Evolutionary conservation across 2,888 invertebrate genomes (phyloP).

Genomic region (Callosobruchus maculatus): DNA sequence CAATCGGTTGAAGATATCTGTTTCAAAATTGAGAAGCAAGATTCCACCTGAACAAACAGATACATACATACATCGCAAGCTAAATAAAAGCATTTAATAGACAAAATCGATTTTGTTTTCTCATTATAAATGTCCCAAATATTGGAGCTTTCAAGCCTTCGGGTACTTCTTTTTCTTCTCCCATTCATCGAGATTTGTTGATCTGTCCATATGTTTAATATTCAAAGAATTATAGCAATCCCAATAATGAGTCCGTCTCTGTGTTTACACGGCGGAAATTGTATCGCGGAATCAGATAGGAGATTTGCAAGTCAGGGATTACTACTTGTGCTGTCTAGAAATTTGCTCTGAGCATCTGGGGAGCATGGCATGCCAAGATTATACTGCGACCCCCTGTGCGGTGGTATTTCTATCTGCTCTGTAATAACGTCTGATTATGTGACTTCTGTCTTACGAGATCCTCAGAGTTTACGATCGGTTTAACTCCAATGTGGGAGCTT

Average conservation of each 20-base stretch:
- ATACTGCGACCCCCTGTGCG: neutral
- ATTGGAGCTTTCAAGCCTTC: no score
- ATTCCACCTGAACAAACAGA: no score
- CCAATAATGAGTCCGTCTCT: neutral
- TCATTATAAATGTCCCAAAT: no score
- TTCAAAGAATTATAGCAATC: no score
- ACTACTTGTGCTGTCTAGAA: neutral
- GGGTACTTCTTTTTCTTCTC: no score
- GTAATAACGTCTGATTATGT: neutral
- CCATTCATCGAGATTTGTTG: no score
- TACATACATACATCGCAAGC: no score
- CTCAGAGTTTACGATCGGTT: neutral
- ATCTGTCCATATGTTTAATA: no score
- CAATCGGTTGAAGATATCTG: no score
- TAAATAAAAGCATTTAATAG: no score
- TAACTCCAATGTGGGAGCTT: neutral
- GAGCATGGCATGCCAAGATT: neutral
- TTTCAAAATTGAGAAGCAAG: no score
- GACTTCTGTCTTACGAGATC: neutral
- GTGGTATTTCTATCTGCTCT: neutral
- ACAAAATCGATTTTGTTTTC: no score
- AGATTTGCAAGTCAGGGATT: neutral
- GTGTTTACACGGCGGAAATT: neutral
- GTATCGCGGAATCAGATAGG: neutral
- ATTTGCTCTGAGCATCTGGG: neutral